Evolutionary conservation across 2,797 vertebrate genomes (phyloP), one percentile per base, ranked within the genome.

Genomic region (Pangasius mekongensis): DNA sequence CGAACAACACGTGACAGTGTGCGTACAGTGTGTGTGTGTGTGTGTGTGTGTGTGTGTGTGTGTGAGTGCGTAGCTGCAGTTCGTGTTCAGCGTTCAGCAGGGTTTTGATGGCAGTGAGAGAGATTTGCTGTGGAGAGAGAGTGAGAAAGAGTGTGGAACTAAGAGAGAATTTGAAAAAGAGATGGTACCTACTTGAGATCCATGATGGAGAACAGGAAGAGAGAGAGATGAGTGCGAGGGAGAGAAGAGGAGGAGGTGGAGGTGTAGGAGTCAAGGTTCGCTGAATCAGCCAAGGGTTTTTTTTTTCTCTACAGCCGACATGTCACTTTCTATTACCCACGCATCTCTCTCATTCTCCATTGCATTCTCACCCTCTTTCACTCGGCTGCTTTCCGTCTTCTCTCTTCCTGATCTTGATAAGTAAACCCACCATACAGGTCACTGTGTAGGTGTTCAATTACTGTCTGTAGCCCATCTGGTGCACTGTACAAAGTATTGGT

Each of bases 281-380:
- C 33, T 87, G 85, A 89, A 84, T 64, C 91, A 90, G 87, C 69
- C 87, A 62, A 83, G 49, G 86, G 2, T 33, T 36, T 36, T 56
- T 30, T 56, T 6, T 36, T 71, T 92, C 92, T 94, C 89, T 90
- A 67, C 89, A 92, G 91, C 89, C 88, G 27, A 87, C 90, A 91
- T 90, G 92, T 93, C 93, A 93, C 73, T 88, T 91, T 92, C 89
- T 89, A 92, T 94, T 92, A 94, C 86, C 74, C 80, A 83, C 88
- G 71, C 78, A 86, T 86, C 80, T 89, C 74, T 84, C 91, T 94
- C 89, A 90, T 90, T 71, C 85, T 87, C 56, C 85, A 82, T 87
- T 86, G 77, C 91, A 92, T 39, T 83, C 84, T 47, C 2, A 0
- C 49, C 62, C 85, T 89, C 69, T 88, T 52, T 69, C 82, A 52